Evolutionary conservation across 2,113 vertebrate species (phyloP), one percentile per base, ranked within the genome.

Genomic region (Tupaia tana): DNA sequence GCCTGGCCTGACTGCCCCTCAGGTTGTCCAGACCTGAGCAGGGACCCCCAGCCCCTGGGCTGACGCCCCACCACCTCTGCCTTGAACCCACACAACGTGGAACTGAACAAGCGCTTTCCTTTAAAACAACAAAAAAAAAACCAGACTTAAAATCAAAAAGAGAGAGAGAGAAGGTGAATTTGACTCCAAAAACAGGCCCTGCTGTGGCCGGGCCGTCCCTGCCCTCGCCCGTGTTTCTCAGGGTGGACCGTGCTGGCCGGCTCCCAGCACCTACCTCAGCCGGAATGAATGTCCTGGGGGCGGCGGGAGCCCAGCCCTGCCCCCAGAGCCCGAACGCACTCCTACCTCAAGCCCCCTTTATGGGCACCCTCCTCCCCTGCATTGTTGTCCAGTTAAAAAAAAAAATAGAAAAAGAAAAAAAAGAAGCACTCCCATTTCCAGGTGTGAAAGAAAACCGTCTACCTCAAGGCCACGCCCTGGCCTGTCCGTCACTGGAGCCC

Each of bases 211-310:
- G 95, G 83, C 31, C 84, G 43, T 69, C 85, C 73, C 59, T 90
- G 70, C 64, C 67, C 11, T 69, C 1, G 3, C 80, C 93, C 0
- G 2, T 94, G 95, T 86, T 98, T 99, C 99, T 99, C 99, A 99
- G 99, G 99, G 99, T 99, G 98, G 89, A 93, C 96, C 97, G 97
- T 98, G 97, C 97, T 97, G 95, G 98, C 89, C 84, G 97, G 98
- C 98, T 98, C 85, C 97, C 98, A 98, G 99, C 99, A 99, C 99
- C 99, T 99, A 99, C 99, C 99, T 99, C 99, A 99, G 98, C 99
- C 99, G 99, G 98, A 99, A 99, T 99, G 99, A 99, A 99, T 99
- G 99, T 99, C 98, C 99, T 96, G 97, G 98, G 99, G 99, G 98
- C 98, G 93, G 90, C n/a, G 0, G 6, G 63, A 43, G 93, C 85